Base-by-base conservation (phyloP, 2,888 invertebrate genomes). In the Plagodis pulveraria region DNA sequence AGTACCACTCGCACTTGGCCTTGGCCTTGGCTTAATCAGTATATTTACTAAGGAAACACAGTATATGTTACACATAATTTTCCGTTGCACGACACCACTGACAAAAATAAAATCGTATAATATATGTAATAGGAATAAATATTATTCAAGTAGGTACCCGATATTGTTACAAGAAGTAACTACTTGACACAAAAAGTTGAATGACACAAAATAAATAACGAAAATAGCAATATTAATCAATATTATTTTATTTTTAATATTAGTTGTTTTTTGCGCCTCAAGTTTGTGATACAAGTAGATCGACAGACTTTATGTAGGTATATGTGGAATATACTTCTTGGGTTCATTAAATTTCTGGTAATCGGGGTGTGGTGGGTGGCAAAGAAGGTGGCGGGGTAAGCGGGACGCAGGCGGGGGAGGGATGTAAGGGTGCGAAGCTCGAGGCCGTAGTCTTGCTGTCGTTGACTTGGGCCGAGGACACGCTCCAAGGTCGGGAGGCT, bases 401-500 rank as follows among this genome's bases (percentile, higher is more conserved):
- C 76, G 77, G 74, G 78, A 76, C 74, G 81, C 77, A 79, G 80
- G 82, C 72, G 68, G 69, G 50, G 34, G 70, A 50, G 33, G 53
- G n/a, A 34, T 8, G 46, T 36, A 41, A 46, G 56, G 56, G 46
- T 46, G 38, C 22, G 46, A 54, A 59, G 50, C 59, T 51, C 56
- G 83, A 81, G 82, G 83, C 84, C 77, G 70, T 70, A 73, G 74
- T 70, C 70, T 75, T 72, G 81, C 87, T 86, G 91, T 87, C 91
- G 83, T 85, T 91, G 91, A 91, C 91, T 86, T 84, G 76, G 82
- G 74, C 77, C 84, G 87, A 88, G 89, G 91, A 87, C 89, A 77
- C 81, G 76, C 71, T 73, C 76, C 89, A 89, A 90, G 90, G 91
- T 90, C 87, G 79, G 77, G 68, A 67, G 76, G 74, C 76, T 82